A percentile compares a stretch with the other conserved stretches of the same genome.
These are phyloP conservation scores for Ptyas mucosa DNA, from an alignment of 2,113 vertebrate species.

Conservation along the genomic window DNA sequence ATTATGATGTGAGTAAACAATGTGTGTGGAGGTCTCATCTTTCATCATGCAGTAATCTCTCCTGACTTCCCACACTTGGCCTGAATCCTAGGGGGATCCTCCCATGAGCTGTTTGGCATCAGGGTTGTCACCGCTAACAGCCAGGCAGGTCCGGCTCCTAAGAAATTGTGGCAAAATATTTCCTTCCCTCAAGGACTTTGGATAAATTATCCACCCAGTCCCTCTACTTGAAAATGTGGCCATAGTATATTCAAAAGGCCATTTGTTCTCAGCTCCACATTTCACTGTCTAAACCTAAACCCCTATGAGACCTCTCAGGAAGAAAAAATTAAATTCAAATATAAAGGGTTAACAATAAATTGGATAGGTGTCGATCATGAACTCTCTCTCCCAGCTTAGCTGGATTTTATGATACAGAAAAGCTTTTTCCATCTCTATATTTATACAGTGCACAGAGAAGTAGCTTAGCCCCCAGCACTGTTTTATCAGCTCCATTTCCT, in stretches of 20 bases:
- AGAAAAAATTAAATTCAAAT: not conserved
- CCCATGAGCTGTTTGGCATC: not conserved
- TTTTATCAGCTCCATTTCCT: not conserved
- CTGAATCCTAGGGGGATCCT: not conserved
- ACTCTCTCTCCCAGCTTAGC: not conserved
- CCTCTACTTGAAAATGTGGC: not conserved
- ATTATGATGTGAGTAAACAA: not conserved
- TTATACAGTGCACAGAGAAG: not conserved
- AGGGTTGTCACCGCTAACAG: not conserved
- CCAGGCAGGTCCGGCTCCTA: not conserved
- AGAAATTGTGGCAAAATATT: not conserved
- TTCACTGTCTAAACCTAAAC: not conserved
- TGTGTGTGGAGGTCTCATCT: not conserved
- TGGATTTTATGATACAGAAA: not conserved
- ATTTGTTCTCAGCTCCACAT: not conserved
- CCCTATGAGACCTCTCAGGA: not conserved
- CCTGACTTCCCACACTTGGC: not conserved
- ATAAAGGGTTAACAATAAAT: not conserved
- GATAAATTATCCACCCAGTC: not conserved
- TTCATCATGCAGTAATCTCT: not conserved
- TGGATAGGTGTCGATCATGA: too few relatives aligned
- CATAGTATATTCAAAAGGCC: not conserved
- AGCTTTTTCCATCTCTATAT: not conserved
- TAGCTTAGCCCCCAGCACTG: not conserved
- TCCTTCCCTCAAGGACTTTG: not conserved